These are phyloP conservation scores for Eubasilissa regina DNA, from an alignment of 1,140 invertebrate species.

Conservation along the genomic window DNA sequence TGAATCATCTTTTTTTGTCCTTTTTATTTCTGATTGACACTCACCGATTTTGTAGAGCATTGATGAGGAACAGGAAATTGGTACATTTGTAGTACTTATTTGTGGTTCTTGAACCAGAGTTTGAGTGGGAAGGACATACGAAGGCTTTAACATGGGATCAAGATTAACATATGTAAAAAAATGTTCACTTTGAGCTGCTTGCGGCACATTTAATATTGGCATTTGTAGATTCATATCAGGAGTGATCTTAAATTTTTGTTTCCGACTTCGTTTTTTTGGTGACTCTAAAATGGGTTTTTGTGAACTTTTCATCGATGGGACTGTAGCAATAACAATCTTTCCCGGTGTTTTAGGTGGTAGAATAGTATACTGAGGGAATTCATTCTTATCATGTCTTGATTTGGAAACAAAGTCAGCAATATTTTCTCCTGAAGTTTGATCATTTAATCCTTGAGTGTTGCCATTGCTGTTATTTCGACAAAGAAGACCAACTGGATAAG, in stretches of 20 bases:
- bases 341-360: slow-evolving; percentile 36
- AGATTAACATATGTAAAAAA: slow-evolving; percentile 55
- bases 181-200: slow-evolving; percentile 21
- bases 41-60: not conserved
- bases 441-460: not conserved
- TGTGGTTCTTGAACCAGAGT: slow-evolving; percentile 41
- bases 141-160: slow-evolving; percentile 47
- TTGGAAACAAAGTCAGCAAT: not conserved
- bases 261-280: slow-evolving; percentile 5
- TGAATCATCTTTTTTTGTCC: not conserved
- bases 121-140: slow-evolving; percentile 36
- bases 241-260: not conserved
- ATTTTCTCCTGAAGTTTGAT: not conserved
- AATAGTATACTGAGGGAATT: slow-evolving; percentile 46
- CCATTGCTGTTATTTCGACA: slow-evolving; percentile 35
- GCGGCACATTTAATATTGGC: not conserved
- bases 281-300: not conserved
- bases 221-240: not conserved
- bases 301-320: slow-evolving; percentile 2
- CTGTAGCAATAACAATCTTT: slow-evolving; percentile 48
- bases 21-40: not conserved
- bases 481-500: slow-evolving; percentile 56
- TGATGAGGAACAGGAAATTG: slow-evolving; percentile 1
- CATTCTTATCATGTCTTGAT: not conserved
- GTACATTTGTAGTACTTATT: slow-evolving; percentile 33